Evolutionary conservation across 2,113 vertebrate species (phyloP), one percentile per base, ranked within the genome.

Genomic region (Periophthalmodon schlosseri): DNA sequence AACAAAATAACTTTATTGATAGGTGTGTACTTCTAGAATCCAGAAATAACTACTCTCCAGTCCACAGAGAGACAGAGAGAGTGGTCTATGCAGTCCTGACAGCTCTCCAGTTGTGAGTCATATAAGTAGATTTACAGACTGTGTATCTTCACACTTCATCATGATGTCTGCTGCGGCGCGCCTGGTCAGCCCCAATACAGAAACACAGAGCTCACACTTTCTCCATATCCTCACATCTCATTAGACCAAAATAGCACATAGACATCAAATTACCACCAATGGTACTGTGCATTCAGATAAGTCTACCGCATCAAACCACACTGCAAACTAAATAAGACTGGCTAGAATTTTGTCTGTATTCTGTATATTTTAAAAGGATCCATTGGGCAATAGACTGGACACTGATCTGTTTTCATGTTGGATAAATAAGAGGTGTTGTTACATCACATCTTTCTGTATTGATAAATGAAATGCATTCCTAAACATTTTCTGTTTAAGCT

Each of bases 61-160:
- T 10, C 8, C 39, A 44, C 39, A 44, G 8, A 44, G 39, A 52
- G 50, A 52, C 16, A 6, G 50, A 52, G 50, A 52, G 33, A 36
- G 63, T 39, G 9, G 33, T 65, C 34, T 20, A 2, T 65, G 18
- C 18, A 44, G 63, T 21, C 44, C 33, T n/a, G 34, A 65, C 63
- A 65, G 18, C 63, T 13, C 34, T 39, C 63, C 18, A 39, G 63
- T n/a, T 44, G 63, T 65, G 63, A 65, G 16, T 65, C 63, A 65
- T 65, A 65, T n/a, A 65, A 65, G 63, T 44, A 65, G 63, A 65
- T 65, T 65, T 65, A 65, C 63, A 65, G 63, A 65, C 63, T 65
- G 63, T 65, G 63, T 65, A 65, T 65, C 36, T 65, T 65, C 63
- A 65, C 63, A 65, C 63, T 39, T 65, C 33, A 65, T 44, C 63